These are phyloP conservation scores for Trichonephila clavipes DNA, from an alignment of 1,140 invertebrate species.

Conservation along the genomic window DNA sequence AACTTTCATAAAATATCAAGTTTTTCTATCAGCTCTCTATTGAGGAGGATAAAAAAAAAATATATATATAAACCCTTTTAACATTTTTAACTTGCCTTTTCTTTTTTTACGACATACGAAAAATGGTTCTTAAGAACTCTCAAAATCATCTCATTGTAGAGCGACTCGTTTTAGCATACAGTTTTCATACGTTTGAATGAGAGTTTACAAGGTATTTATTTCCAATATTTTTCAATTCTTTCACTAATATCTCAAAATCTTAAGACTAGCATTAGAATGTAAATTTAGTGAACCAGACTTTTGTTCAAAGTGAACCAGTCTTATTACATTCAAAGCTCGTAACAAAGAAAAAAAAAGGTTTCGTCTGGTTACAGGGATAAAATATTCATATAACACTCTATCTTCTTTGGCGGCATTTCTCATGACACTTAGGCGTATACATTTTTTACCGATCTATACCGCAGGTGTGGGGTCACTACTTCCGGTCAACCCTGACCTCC, in stretches of 20 bases:
- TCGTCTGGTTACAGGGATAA: not conserved
- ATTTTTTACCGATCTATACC: conserved; percentile 1
- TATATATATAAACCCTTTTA: no score
- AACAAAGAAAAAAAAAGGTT: not conserved
- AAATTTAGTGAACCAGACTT: not conserved
- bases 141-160: no score
- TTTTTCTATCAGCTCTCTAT: no score
- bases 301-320: not conserved
- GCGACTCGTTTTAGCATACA: no score
- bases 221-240: not conserved
- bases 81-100: no score
- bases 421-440: conserved; percentile 47
- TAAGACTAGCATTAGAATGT: no score
- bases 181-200: no score
- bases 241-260: not conserved
- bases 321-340: conserved; percentile 19
- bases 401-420: conserved; percentile 47
- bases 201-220: no score
- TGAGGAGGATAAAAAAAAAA: no score
- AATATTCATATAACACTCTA: conserved; percentile 47
- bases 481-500: conserved; percentile 73
- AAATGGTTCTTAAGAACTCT: no score
- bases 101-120: no score
- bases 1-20: no score
- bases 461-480: conserved; percentile 72